Percentiles rank a stretch among this genome's conserved stretches.
phyloP scores from a whole-genome alignment of 2,888 invertebrate species.

The Thecophora atra region DNA sequence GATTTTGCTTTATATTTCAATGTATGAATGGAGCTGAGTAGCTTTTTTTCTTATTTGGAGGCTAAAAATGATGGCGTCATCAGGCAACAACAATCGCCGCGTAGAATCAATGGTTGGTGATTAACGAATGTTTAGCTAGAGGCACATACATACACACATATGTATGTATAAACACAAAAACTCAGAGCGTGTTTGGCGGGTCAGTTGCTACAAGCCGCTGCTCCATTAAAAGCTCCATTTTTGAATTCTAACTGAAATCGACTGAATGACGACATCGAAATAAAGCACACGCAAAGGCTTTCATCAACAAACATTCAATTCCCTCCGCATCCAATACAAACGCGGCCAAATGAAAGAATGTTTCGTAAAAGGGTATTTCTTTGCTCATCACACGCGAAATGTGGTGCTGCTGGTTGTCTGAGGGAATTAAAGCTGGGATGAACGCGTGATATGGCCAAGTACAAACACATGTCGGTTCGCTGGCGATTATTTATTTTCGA shows the following conservation, averaged over 20 bases:
- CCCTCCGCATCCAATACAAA: not conserved
- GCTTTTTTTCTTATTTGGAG: slow-evolving; percentile 1
- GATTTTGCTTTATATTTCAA: no score
- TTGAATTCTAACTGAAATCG: slow-evolving; percentile 33
- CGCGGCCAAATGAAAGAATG: slow-evolving; percentile 17
- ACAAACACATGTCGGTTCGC: not conserved
- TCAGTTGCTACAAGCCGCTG: not conserved
- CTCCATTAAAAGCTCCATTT: not conserved
- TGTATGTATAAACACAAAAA: no score
- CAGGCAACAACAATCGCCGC: not conserved
- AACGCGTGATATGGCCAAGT: not conserved
- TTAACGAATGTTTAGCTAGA: no score
- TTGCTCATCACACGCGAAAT: slow-evolving; percentile 16
- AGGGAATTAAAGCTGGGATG: not conserved
- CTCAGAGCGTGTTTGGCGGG: not conserved
- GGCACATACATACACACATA: no score
- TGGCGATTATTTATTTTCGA: slow-evolving; percentile 26
- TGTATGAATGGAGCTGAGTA: not conserved
- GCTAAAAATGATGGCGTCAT: slow-evolving; percentile 30
- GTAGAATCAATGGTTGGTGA: no score
- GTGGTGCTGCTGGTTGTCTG: not conserved
- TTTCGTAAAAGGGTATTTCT: not conserved
- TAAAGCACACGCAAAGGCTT: slow-evolving; percentile 3
- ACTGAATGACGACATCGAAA: slow-evolving; percentile 2
- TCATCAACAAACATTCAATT: not conserved